Percentiles rank a stretch among this genome's conserved stretches.
phyloP scores from a whole-genome alignment of 2,888 invertebrate species.

The Synanthedon tipuliformis region DNA sequence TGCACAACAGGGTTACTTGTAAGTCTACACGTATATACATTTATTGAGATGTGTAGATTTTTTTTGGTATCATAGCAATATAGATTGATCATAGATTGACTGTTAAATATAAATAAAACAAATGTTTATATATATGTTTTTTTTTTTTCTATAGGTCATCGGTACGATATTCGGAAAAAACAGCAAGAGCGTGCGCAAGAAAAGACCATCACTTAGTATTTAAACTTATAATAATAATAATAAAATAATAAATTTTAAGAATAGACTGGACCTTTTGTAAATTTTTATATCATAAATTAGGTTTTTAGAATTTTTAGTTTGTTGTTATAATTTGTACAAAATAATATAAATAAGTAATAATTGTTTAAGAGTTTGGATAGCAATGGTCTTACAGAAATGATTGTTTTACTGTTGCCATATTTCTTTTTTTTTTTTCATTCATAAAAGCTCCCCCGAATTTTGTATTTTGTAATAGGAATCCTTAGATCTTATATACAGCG shows the following conservation, averaged over 20 bases:
- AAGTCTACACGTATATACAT: too few species aligned
- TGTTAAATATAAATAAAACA: not conserved
- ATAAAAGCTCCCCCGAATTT: too few species aligned
- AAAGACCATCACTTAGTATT: conserved; percentile 82
- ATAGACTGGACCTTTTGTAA: conserved; percentile 45
- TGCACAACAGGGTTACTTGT: too few species aligned
- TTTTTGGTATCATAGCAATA: not conserved
- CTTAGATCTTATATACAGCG: too few species aligned
- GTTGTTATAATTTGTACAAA: not conserved
- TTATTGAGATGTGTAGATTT: too few species aligned
- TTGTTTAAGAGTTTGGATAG: too few species aligned
- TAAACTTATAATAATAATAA: conserved; percentile 40
- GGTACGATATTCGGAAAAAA: conserved; percentile 85
- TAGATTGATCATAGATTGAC: not conserved
- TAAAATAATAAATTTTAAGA: conserved; percentile 15
- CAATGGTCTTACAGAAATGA: too few species aligned
- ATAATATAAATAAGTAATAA: not conserved
- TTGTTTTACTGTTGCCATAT: too few species aligned
- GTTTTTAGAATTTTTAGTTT: not conserved
- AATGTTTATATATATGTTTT: conserved; percentile 8
- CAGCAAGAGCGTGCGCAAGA: conserved; percentile 80
- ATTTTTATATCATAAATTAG: conserved; percentile 7
- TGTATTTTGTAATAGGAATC: too few species aligned
- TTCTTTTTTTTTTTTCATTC: too few species aligned
- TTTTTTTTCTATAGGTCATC: conserved; percentile 58